Percentiles rank a stretch among this genome's conserved stretches.
These are phyloP conservation scores for Caenorhabditis brenneri DNA, from an alignment of 1,140 invertebrate species.

Conservation along the genomic window DNA sequence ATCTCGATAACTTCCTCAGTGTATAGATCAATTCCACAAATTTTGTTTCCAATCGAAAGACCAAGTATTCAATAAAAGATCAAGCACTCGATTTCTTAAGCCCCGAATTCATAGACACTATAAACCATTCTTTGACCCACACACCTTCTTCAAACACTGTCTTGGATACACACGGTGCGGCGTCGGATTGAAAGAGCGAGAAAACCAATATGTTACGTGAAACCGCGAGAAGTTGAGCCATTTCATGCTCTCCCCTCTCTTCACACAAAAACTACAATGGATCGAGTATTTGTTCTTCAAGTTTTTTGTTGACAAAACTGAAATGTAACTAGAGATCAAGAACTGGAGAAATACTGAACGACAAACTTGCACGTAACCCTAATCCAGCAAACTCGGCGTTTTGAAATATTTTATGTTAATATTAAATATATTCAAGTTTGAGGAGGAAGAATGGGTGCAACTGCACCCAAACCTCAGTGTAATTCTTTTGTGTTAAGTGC, in stretches of 20 bases:
- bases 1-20: not conserved
- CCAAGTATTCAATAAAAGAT: constrained; percentile 12
- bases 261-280: constrained; percentile 22
- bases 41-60: constrained; percentile 15
- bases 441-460: not conserved
- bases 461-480: not conserved
- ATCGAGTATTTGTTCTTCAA: constrained; percentile 14
- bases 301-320: constrained; percentile 9
- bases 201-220: constrained; percentile 39
- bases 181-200: not conserved
- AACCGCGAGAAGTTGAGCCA: constrained; percentile 39
- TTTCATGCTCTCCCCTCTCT: constrained; percentile 1
- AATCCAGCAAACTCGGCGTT: not conserved
- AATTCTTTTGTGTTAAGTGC: not conserved
- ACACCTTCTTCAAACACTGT: constrained; percentile 36
- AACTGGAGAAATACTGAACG: not conserved
- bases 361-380: not conserved
- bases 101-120: not conserved
- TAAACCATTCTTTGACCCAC: constrained; percentile 29
- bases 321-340: constrained; percentile 13
- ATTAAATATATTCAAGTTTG: not conserved
- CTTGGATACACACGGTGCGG: not conserved
- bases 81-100: not conserved
- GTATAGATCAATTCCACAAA: not conserved
- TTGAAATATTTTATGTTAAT: not conserved